These are phyloP conservation scores for Yponomeuta cagnagella DNA, from an alignment of 2,888 invertebrate genomes.

Conservation along the genomic window DNA sequence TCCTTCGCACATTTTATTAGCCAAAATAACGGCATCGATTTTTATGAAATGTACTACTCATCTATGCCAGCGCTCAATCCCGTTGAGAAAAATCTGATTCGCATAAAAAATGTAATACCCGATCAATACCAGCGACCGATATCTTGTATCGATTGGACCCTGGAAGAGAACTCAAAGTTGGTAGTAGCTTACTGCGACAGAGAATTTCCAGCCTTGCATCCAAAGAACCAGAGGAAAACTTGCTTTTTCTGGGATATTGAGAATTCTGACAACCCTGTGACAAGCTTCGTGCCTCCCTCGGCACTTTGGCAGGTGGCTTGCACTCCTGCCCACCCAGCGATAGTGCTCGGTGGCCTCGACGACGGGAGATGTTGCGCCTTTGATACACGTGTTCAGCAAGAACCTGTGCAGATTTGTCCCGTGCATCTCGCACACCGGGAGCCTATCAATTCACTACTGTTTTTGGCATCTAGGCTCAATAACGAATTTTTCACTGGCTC, in stretches of 20 bases:
- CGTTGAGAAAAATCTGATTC: slow-evolving; percentile 73
- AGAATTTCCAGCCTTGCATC: slow-evolving; percentile 25
- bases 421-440: slow-evolving; percentile 61
- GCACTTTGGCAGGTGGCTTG: slow-evolving; percentile 60
- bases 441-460: slow-evolving; percentile 75
- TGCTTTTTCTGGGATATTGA: slow-evolving; percentile 81
- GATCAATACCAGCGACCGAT: slow-evolving; percentile 69
- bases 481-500: slow-evolving; percentile 80
- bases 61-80: slow-evolving; percentile 67
- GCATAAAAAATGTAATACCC: slow-evolving; percentile 81
- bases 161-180: slow-evolving; percentile 78
- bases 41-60: slow-evolving; percentile 85
- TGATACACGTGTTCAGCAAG: slow-evolving; percentile 85
- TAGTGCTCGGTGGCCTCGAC: slow-evolving; percentile 51
- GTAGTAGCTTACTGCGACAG: slow-evolving; percentile 78
- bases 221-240: slow-evolving; percentile 60
- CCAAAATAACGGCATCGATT: slow-evolving; percentile 88
- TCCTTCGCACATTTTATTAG: slow-evolving; percentile 71
- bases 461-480: slow-evolving; percentile 76
- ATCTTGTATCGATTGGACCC: slow-evolving; percentile 82
- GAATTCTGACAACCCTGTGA: slow-evolving; percentile 51
- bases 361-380: slow-evolving; percentile 71
- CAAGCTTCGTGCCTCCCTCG: slow-evolving; percentile 38
- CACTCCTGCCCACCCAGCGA: slow-evolving; percentile 45
- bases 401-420: slow-evolving; percentile 81